Percentiles rank a stretch among this genome's conserved stretches.
Conservation (phyloP, 2,113 vertebrate species). For the Engystomops pustulosus region DNA sequence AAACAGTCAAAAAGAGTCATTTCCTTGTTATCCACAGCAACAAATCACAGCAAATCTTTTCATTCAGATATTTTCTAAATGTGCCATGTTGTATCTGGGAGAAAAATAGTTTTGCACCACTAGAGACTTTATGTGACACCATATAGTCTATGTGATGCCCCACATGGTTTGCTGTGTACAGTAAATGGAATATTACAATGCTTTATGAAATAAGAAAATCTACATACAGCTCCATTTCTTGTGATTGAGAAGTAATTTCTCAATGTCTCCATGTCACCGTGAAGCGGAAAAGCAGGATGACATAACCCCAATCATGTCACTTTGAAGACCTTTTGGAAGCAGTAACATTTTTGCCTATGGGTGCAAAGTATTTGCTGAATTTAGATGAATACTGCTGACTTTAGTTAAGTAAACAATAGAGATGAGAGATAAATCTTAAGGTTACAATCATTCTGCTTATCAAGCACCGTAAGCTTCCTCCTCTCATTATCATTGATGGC, state of each 20-base stretch:
- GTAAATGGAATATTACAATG: too few species aligned
- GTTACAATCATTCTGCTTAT: conserved; percentile 46
- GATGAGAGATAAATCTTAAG: conserved; percentile 41
- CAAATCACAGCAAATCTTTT: too few species aligned
- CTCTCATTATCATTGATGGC: conserved; percentile 45
- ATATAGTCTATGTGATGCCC: too few species aligned
- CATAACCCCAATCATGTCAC: conserved; percentile 2
- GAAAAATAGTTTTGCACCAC: too few species aligned
- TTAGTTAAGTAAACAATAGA: conserved; percentile 40
- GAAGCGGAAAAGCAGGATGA: neutral
- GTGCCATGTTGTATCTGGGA: too few species aligned
- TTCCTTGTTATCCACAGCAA: too few species aligned
- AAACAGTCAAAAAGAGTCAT: too few species aligned
- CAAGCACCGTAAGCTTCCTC: conserved; percentile 31
- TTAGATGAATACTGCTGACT: conserved; percentile 40
- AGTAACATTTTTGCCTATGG: conserved; percentile 37
- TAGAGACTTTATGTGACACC: too few species aligned
- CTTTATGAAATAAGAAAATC: too few species aligned
- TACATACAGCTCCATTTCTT: too few species aligned
- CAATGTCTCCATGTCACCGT: neutral
- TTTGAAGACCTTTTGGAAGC: conserved; percentile 23
- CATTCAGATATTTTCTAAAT: too few species aligned
- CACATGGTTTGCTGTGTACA: too few species aligned
- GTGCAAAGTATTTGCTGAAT: conserved; percentile 46
- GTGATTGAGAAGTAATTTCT: neutral